Evolutionary conservation across 2,888 invertebrate species (phyloP), one percentile per base, ranked within the genome.

Genomic region (Formica aserva): DNA sequence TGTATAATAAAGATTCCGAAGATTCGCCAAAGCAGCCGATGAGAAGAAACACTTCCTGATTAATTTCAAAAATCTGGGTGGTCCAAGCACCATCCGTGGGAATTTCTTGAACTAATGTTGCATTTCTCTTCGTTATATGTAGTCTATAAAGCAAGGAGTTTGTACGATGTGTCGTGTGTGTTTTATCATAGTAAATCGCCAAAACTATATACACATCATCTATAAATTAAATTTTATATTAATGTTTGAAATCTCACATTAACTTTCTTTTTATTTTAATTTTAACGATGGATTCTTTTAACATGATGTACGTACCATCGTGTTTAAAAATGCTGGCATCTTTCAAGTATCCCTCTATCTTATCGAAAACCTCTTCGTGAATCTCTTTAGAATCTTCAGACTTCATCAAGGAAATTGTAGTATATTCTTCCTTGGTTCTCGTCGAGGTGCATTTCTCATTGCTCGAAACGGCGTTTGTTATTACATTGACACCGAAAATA

Each of bases 101-200:
- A 76, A 94, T 87, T 4, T 60, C 55, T 38, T 92, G 91, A n/a
- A 87, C 35, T 45, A 92, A 76, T 26, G 57, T 85, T 32, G 91
- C 41, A 29, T 67, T 65, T 15, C 86, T 81, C 1, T 66, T 88
- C 29, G 69, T 75, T 0, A 91, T 76, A 80, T 92, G 80, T 52
- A 94, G 86, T 66, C 88, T 89, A 71, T 92, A 94, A 13, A 94
- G 81, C 3, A 90, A 45, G 4, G 93, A 92, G 77, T 91, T 69
- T 4, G 90, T 90, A 3, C 77, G 80, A 72, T 93, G 92, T 15
- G 88, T 91, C 15, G 72, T 83, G 0, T 29, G 9, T 11, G 48
- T 26, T 8, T 87, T 72, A 82, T 93, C 91, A 60, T 93, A 94
- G 60, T 92, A 91, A 48, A 94, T 89, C 9, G 93, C 93, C 75